A percentile compares a stretch with the other conserved stretches of the same genome.
phyloP scores from a whole-genome alignment of 2,797 vertebrate genomes.

The Tragelaphus eurycerus region DNA sequence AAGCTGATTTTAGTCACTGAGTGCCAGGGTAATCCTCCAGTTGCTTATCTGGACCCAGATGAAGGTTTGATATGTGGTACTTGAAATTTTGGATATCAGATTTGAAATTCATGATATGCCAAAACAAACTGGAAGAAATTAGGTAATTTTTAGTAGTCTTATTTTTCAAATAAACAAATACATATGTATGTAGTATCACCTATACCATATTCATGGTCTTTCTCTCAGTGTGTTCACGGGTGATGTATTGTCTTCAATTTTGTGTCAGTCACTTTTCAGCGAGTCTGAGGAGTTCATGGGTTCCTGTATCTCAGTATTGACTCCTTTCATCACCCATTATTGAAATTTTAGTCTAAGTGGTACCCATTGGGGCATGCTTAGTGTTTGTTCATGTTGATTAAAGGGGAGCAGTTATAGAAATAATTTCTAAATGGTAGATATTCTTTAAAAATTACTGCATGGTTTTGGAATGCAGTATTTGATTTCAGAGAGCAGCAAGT shows the following conservation, averaged over 20 bases:
- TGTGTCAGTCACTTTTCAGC: background rate
- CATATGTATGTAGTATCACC: background rate
- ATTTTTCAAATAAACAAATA: background rate
- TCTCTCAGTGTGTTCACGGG: rapidly evolving
- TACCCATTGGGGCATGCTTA: background rate
- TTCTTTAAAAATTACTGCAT: background rate
- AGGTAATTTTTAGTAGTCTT: background rate
- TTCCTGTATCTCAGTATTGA: background rate
- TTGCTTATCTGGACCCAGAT: background rate
- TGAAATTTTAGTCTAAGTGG: background rate
- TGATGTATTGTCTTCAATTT: background rate
- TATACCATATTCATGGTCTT: background rate
- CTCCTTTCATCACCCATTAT: background rate
- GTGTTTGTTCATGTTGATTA: background rate
- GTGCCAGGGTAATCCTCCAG: background rate
- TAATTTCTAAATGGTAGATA: background rate
- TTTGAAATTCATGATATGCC: background rate
- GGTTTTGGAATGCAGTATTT: background rate
- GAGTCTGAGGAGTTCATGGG: background rate
- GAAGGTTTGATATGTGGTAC: background rate
- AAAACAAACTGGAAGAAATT: background rate
- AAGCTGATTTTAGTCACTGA: background rate
- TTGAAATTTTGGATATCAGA: background rate
- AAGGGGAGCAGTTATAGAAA: background rate
- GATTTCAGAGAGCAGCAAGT: background rate